Base-by-base conservation (phyloP, 92 coral and sea anemone species). In the Metridium senile region DNA sequence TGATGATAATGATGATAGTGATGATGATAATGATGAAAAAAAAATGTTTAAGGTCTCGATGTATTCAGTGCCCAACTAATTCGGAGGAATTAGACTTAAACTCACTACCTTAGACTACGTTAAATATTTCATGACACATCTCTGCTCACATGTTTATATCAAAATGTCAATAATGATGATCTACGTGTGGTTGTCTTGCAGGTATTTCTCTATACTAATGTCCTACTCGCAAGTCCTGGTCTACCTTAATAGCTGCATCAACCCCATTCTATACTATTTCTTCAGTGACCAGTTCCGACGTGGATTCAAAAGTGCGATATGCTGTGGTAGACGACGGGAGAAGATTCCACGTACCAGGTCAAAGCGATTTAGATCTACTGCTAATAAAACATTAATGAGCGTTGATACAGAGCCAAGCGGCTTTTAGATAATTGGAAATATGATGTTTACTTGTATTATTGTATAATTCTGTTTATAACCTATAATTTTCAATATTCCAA, bases 231-330 rank as follows among this genome's bases (percentile, higher is more conserved):
- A 89, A 30, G 89, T 95, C 17, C 39, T 95, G 39, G 90, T 95
- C 72, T 95, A 89, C 83, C 69, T 90, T 19, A 95, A 95, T 71
- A 95, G 99, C 73, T 97, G 96, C 39, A 88, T 78, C 9, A 95
- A 95, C 56, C 99, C 99, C 0, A 91, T 95, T 33, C 85, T 95
- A 65, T 95, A 95, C 85, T 93, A 92, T 26, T 91, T 95, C 81
- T 86, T 95, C 76, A 91, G 99, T 22, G 88, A 86, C 49, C 94
- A 91, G 80, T 95, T 95, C 74, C 86, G 94, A 32, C 84, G 85
- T 29, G 99, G 99, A 26, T 95, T 95, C 65, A 86, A 70, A 34
- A 87, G 82, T 28, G 51, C 87, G 80, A 62, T 72, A 22, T 70
- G 77, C 35, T 86, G 86, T 39, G 33, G 84, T 3, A 68, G 84